phyloP scores from a whole-genome alignment of 1,140 invertebrate species.

The Battus philenor region DNA sequence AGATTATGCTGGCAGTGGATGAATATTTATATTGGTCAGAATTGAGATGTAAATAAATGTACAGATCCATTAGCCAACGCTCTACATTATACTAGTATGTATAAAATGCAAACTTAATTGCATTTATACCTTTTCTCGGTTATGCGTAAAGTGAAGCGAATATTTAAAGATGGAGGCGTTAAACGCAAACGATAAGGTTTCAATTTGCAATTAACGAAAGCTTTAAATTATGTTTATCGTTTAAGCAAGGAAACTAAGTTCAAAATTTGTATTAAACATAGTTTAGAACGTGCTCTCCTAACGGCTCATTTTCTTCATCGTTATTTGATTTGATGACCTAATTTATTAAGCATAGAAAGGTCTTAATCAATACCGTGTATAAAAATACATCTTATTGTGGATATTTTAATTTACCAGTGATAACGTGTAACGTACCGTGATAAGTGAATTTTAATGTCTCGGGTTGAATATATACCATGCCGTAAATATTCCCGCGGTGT shows the following conservation, averaged over 20 bases:
- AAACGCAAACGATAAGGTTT: not conserved
- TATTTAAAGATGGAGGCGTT: conserved; percentile 14
- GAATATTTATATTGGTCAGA: conserved; percentile 59
- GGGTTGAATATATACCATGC: too few relatives aligned
- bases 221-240: not conserved
- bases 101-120: conserved; percentile 41
- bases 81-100: conserved; percentile 40
- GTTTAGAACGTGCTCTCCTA: too few relatives aligned
- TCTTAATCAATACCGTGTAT: too few relatives aligned
- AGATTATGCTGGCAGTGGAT: conserved; percentile 51
- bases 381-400: too few relatives aligned
- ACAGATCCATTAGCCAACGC: conserved; percentile 57
- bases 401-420: too few relatives aligned
- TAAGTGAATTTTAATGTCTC: too few relatives aligned
- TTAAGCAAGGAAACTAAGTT: not conserved
- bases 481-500: too few relatives aligned
- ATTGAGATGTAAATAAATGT: conserved; percentile 71
- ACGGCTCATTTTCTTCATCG: too few relatives aligned
- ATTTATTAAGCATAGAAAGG: too few relatives aligned
- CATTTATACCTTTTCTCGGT: conserved; percentile 30
- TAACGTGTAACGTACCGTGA: too few relatives aligned
- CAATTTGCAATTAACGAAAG: not conserved
- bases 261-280: not conserved
- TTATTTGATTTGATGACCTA: too few relatives aligned
- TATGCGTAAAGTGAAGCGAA: conserved; percentile 13